phyloP scores from a whole-genome alignment of 2,888 invertebrate genomes.

The Petrolisthes manimaculis region DNA sequence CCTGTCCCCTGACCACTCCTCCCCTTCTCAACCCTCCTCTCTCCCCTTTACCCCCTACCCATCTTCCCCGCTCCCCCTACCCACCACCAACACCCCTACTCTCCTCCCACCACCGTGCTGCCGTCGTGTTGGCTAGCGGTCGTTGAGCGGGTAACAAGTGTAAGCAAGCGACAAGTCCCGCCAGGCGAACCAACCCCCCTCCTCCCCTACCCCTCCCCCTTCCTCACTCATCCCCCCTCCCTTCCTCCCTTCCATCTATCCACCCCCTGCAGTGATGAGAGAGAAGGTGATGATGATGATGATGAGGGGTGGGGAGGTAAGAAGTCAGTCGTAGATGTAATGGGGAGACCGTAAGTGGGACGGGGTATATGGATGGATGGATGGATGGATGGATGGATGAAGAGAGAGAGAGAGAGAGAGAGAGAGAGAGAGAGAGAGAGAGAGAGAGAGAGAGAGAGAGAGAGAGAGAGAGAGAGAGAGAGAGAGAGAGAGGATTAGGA shows the following conservation, averaged over 20 bases:
- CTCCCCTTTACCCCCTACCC: too few relatives aligned
- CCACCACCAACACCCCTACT: not conserved
- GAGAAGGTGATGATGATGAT: not conserved
- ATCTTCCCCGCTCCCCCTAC: not conserved
- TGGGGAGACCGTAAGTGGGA: not conserved
- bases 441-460: conserved; percentile 14
- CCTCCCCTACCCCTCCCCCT: not conserved
- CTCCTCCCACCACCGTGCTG: not conserved
- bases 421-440: not conserved
- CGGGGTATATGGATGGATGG: not conserved
- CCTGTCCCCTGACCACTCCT: not conserved
- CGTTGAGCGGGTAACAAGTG: conserved; percentile 25
- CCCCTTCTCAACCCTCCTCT: too few relatives aligned
- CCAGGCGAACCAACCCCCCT: not conserved
- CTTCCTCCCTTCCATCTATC: not conserved
- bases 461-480: not conserved
- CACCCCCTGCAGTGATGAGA: not conserved
- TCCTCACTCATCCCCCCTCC: conserved; percentile 1
- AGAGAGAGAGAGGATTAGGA: not conserved
- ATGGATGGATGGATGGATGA: too few relatives aligned
- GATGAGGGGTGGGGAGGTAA: not conserved
- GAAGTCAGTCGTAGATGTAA: not conserved
- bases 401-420: conserved; percentile 23
- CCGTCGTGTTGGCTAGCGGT: not conserved
- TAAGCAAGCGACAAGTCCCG: conserved; percentile 19